Evolutionary conservation across 92 coral and sea anemone species (phyloP).

Genomic region (Phymanthus crucifer): DNA sequence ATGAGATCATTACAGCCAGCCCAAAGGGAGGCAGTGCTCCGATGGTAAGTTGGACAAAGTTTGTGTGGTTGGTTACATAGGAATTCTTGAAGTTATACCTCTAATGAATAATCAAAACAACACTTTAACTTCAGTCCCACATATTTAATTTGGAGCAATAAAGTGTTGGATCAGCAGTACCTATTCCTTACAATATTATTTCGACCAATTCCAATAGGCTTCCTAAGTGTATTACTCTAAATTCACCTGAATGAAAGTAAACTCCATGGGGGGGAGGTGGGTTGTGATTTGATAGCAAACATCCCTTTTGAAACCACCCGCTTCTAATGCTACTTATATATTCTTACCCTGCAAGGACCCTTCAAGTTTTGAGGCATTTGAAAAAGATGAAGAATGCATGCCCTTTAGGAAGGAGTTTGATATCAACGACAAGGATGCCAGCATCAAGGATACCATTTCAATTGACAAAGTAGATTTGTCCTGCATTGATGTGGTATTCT

Average conservation of each 20-base stretch:
- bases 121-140: too few species aligned
- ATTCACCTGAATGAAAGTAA: too few species aligned
- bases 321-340: not conserved
- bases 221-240: too few species aligned
- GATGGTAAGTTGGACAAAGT: constrained; percentile 47
- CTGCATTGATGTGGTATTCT: constrained; percentile 66
- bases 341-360: constrained; percentile 61
- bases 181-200: too few species aligned
- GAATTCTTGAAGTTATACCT: not conserved
- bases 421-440: constrained; percentile 37
- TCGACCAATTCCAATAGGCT: too few species aligned
- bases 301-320: too few species aligned
- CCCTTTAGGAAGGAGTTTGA: constrained; percentile 61
- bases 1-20: constrained; percentile 64
- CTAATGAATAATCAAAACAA: not conserved
- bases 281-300: too few species aligned
- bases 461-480: constrained; percentile 48
- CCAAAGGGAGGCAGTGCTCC: constrained; percentile 96
- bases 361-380: constrained; percentile 60
- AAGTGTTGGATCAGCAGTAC: too few species aligned
- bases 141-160: too few species aligned
- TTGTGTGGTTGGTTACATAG: not conserved
- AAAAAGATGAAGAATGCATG: constrained; percentile 68
- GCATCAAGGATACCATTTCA: constrained; percentile 51
- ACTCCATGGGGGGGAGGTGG: too few species aligned